phyloP scores from a whole-genome alignment of 2,113 vertebrate genomes.

The Eonycteris spelaea region DNA sequence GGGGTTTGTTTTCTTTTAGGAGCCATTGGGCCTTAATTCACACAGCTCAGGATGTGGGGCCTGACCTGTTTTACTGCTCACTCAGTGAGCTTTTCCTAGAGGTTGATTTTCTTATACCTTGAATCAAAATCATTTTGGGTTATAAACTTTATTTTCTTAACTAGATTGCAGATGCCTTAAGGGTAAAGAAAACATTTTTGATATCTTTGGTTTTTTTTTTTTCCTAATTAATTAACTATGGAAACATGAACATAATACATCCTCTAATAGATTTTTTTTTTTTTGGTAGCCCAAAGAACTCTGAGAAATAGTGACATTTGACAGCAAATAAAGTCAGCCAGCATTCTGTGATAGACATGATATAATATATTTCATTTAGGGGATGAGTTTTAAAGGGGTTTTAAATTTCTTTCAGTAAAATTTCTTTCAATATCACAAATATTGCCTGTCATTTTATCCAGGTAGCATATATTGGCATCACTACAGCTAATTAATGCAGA shows the following conservation, averaged over 20 bases:
- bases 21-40: not conserved
- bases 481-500: not conserved
- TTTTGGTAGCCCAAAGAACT: slow-evolving; percentile 12
- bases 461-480: not conserved
- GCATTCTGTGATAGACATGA: not conserved
- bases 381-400: not conserved
- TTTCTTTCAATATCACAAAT: slow-evolving; percentile 23
- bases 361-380: not conserved
- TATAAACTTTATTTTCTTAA: slow-evolving; percentile 25
- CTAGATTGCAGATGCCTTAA: not conserved
- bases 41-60: not conserved
- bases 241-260: not conserved
- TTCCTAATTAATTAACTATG: not conserved
- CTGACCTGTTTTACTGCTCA: not conserved
- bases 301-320: not conserved
- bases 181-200: not conserved
- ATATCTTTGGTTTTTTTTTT: slow-evolving; percentile 21
- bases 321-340: slow-evolving; percentile 1
- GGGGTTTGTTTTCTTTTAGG: not conserved
- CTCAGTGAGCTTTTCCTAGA: not conserved
- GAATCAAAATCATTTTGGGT: not conserved
- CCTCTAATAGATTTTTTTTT: slow-evolving; percentile 18
- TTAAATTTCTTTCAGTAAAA: slow-evolving; percentile 21
- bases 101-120: not conserved
- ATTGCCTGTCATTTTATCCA: not conserved